Base-by-base conservation (phyloP, 1,140 invertebrate species). In the Diprion similis region DNA sequence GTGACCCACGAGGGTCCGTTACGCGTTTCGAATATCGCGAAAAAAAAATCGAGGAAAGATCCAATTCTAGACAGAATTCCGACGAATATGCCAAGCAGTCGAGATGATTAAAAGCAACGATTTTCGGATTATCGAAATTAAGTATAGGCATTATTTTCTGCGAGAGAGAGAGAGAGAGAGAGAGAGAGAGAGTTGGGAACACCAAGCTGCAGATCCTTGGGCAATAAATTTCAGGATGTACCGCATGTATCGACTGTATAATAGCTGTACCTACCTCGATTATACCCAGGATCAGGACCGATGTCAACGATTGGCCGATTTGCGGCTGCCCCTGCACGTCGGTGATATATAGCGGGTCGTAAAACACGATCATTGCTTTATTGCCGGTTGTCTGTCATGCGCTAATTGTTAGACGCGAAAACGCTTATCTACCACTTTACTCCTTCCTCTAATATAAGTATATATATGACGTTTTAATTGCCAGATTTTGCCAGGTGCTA, bases 311-410 rank as follows among this genome's bases (percentile, higher is more conserved):
- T 81, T 71, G 78, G 72, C 68, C 69, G 76, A 76, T 79, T 78
- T 73, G 73, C 77, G 75, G 75, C 76, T 75, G 72, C 76, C 11
- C 51, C 51, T n/a, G 51, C 51, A 17, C 3, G 11, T 17, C 51
- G 80, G 78, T 80, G 81, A 79, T 85, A 37, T 37, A 84, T 84
- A 84, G 78, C 79, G 72, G 80, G 81, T 87, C 86, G 81, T 87
- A 86, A 86, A 87, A 79, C 77, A 80, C 78, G 83, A 86, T 86
- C 85, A 86, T 86, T 85, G 82, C 83, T 86, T 86, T 86, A 86
- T 85, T 82, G 81, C 80, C 78, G 76, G 77, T 80, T 79, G 76
- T 78, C 79, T 79, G 81, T 83, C 80, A 82, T 79, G 79, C 81
- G 79, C 82, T 86, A 85, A 86, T 87, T 84, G 82, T 85, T 81